phyloP scores from a whole-genome alignment of 2,888 invertebrate genomes.

The Himalopsyche kuldschensis region DNA sequence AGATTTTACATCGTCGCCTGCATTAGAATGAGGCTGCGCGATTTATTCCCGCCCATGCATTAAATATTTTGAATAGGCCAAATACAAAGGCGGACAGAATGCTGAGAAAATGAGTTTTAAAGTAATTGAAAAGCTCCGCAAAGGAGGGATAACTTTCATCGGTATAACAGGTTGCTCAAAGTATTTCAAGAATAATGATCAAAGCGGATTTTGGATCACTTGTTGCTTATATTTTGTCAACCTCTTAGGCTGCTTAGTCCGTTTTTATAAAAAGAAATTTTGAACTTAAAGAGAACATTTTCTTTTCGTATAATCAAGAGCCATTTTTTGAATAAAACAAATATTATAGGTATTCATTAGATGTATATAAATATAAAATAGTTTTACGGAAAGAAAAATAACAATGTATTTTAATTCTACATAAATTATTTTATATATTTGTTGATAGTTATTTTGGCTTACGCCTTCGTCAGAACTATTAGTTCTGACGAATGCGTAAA shows the following conservation, averaged over 20 bases:
- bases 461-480: no score
- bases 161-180: not conserved
- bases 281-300: not conserved
- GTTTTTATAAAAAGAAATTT: not conserved
- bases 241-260: not conserved
- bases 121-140: constrained; percentile 12
- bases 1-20: not conserved
- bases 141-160: constrained; percentile 11
- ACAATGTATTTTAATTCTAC: no score
- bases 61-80: constrained; percentile 11
- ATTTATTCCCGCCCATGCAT: constrained; percentile 11
- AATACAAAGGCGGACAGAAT: constrained; percentile 11
- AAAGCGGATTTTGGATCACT: constrained; percentile 6
- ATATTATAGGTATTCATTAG: not conserved
- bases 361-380: no score
- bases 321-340: not conserved
- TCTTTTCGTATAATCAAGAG: not conserved
- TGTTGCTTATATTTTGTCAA: constrained; percentile 13
- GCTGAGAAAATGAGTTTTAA: constrained; percentile 20
- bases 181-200: not conserved
- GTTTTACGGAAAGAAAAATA: no score
- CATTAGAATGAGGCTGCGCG: constrained; percentile 1
- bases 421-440: no score
- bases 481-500: no score
- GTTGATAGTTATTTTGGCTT: no score